These are phyloP conservation scores for Pyrgilauda ruficollis DNA, from an alignment of 2,113 vertebrate genomes.

Conservation along the genomic window DNA sequence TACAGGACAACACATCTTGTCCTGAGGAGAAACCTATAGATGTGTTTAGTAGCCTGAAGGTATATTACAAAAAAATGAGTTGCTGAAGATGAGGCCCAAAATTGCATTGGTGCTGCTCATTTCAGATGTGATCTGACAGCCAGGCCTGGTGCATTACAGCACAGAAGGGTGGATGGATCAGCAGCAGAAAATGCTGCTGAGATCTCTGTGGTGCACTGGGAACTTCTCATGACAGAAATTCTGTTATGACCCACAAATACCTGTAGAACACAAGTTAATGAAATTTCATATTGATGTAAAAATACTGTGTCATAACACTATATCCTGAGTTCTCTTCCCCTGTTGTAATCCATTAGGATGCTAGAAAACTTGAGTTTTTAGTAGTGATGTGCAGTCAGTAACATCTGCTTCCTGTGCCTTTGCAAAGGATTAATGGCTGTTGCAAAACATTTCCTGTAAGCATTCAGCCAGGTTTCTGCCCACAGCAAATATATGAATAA, in stretches of 20 bases:
- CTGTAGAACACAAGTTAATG: not conserved
- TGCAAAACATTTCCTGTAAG: slow-evolving; percentile 14
- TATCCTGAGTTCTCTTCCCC: not conserved
- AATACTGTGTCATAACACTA: not conserved
- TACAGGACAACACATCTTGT: not conserved
- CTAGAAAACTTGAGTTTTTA: not conserved
- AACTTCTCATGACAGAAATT: not conserved
- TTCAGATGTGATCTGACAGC: not conserved
- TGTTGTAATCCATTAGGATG: not conserved
- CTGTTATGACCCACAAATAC: not conserved
- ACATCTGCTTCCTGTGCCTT: not conserved
- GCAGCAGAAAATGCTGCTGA: not conserved
- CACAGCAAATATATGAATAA: slow-evolving; percentile 56
- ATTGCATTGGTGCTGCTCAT: not conserved
- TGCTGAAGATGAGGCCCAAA: not conserved
- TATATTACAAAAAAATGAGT: not conserved
- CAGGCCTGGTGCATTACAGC: not conserved
- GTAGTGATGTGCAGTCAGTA: not conserved
- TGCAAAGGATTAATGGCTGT: not conserved
- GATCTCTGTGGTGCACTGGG: not conserved
- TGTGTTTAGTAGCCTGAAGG: slow-evolving; percentile 27
- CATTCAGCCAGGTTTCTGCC: slow-evolving; percentile 46
- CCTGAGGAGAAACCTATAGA: slow-evolving; percentile 25
- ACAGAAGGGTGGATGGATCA: not conserved
- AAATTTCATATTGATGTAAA: not conserved